Conservation (phyloP, 64 coral and sea anemone species). For the Pocillopora verrucosa region DNA sequence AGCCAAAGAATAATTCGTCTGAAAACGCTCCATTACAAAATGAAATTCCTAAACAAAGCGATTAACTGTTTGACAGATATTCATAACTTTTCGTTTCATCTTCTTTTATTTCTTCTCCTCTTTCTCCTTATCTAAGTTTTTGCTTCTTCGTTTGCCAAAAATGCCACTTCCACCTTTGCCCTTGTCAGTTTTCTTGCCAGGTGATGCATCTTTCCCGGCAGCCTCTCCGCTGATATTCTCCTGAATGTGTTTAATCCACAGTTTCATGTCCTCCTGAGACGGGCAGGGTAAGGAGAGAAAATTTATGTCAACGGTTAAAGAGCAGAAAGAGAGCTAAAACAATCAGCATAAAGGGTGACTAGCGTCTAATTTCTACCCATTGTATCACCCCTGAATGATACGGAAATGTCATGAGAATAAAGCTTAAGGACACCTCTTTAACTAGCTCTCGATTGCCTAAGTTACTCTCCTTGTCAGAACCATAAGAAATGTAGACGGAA, state of each 20-base stretch:
- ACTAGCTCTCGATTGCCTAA: no score
- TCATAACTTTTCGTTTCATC: not conserved
- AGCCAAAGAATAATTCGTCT: constrained; percentile 1
- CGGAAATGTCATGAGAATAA: no score
- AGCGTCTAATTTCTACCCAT: no score
- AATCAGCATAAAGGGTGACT: no score
- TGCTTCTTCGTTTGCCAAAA: constrained; percentile 90
- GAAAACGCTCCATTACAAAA: constrained; percentile 21
- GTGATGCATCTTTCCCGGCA: constrained; percentile 17
- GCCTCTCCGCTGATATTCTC: constrained; percentile 47
- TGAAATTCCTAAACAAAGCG: constrained; percentile 8
- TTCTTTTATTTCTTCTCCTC: constrained; percentile 17
- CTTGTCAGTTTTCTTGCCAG: constrained; percentile 71
- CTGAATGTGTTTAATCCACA: constrained; percentile 81
- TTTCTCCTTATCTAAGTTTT: constrained; percentile 80
- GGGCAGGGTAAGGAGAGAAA: not conserved
- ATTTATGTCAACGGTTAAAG: not conserved
- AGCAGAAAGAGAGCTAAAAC: not conserved
- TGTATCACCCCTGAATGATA: no score
- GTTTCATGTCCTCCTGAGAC: constrained; percentile 76
- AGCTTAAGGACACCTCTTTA: no score
- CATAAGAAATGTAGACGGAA: no score
- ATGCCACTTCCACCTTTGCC: constrained; percentile 42
- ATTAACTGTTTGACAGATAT: constrained; percentile 24
- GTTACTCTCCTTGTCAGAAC: no score